Conservation (phyloP, 2,113 vertebrate species). For the Pluvianellus socialis region DNA sequence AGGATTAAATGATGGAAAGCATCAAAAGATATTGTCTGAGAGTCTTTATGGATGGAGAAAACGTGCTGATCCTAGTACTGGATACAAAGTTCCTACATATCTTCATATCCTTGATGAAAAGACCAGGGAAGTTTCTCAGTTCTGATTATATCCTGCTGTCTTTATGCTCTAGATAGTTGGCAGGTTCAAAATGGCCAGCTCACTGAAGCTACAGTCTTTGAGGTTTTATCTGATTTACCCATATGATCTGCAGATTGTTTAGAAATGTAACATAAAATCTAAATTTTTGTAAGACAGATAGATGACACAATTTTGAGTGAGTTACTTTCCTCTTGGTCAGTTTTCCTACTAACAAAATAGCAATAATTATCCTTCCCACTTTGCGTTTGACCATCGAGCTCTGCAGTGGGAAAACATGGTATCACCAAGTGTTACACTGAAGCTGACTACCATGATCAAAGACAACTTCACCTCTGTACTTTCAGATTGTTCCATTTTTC, state of each 20-base stretch:
- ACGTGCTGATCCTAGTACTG: neutral
- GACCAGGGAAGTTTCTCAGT: neutral
- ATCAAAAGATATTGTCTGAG: neutral
- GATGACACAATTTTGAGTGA: neutral
- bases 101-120: neutral
- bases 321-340: neutral
- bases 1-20: neutral
- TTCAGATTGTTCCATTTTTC: neutral
- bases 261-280: neutral
- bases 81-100: neutral
- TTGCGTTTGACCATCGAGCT: neutral
- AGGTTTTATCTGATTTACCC: neutral
- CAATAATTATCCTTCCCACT: neutral
- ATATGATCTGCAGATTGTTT: neutral
- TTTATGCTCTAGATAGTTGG: neutral
- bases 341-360: neutral
- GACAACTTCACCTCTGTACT: neutral
- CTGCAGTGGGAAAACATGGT: neutral
- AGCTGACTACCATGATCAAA: neutral
- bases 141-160: neutral
- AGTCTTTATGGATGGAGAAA: neutral
- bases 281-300: neutral
- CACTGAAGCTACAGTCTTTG: neutral
- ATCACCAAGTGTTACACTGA: neutral
- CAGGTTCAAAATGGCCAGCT: neutral